A percentile compares a stretch with the other conserved stretches of the same genome.
Evolutionary conservation across 1,140 invertebrate species (phyloP).

Genomic region (Thalassaphorura encarpata): DNA sequence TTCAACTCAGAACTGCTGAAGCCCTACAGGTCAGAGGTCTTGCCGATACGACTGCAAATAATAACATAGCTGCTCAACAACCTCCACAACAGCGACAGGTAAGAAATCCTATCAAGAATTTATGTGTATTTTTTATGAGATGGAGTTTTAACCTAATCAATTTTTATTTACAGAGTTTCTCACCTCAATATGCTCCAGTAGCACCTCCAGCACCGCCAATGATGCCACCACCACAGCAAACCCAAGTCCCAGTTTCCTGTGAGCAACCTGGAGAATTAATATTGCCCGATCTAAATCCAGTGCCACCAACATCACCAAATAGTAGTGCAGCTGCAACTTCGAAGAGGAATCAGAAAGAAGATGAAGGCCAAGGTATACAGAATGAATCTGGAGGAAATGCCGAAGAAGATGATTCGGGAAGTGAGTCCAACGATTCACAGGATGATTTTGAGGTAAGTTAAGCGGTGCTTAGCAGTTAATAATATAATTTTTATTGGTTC

Average conservation of each 20-base stretch:
- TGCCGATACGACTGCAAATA: conserved; percentile 46
- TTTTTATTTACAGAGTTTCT: conserved; percentile 5
- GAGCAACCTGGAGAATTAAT: no score
- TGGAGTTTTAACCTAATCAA: neutral
- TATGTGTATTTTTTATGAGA: neutral
- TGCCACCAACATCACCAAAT: neutral
- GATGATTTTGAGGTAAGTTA: conserved; percentile 24
- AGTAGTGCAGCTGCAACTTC: neutral
- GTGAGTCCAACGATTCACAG: conserved; percentile 29
- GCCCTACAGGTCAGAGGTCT: conserved; percentile 77
- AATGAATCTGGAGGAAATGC: conserved; percentile 3
- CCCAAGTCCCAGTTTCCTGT: neutral
- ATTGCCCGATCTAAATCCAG: neutral
- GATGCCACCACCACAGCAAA: conserved; percentile 5
- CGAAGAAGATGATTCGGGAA: conserved; percentile 24
- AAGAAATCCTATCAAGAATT: conserved; percentile 3
- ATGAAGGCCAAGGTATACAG: neutral
- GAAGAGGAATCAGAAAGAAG: conserved; percentile 2
- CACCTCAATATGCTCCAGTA: conserved; percentile 5
- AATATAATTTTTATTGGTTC: neutral
- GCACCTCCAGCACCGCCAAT: neutral
- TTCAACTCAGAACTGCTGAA: no score
- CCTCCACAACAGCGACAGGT: conserved; percentile 17
- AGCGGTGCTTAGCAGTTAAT: neutral
- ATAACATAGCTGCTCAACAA: conserved; percentile 7